These are phyloP conservation scores for Beaufortia kweichowensis DNA, from an alignment of 2,113 vertebrate species.

Conservation along the genomic window DNA sequence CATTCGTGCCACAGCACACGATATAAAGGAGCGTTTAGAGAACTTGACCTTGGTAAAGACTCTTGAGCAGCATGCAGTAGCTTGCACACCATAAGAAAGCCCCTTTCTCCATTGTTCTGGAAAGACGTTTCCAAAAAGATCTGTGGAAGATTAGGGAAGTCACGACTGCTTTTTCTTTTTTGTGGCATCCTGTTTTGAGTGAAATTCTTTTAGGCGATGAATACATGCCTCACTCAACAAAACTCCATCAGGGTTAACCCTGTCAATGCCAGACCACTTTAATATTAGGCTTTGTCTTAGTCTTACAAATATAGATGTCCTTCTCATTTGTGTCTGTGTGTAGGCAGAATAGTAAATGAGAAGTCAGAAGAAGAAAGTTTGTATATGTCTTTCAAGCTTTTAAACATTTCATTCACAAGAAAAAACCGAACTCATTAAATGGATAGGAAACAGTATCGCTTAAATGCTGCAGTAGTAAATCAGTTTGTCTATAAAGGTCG, in stretches of 20 bases:
- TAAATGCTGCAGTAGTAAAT: no score
- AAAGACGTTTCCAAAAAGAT: conserved; percentile 37
- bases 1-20: conserved; percentile 1
- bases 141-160: conserved; percentile 42
- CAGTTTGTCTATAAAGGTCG: no score
- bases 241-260: conserved; percentile 46
- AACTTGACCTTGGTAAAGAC: conserved; percentile 37
- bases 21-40: conserved; percentile 21
- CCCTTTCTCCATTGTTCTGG: conserved; percentile 35
- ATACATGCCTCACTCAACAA: conserved; percentile 47
- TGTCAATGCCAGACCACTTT: neutral
- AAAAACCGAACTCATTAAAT: no score
- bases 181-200: conserved; percentile 47
- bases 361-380: no score
- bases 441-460: no score
- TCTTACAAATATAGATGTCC: no score
- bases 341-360: no score
- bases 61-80: conserved; percentile 20
- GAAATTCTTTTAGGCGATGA: conserved; percentile 42
- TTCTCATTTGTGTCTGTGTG: neutral
- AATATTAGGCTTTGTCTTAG: neutral
- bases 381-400: no score
- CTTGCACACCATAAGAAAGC: conserved; percentile 19
- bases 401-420: no score
- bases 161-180: conserved; percentile 26